Conservation (phyloP, 2,888 invertebrate species). For the Amphipoea oculea region DNA sequence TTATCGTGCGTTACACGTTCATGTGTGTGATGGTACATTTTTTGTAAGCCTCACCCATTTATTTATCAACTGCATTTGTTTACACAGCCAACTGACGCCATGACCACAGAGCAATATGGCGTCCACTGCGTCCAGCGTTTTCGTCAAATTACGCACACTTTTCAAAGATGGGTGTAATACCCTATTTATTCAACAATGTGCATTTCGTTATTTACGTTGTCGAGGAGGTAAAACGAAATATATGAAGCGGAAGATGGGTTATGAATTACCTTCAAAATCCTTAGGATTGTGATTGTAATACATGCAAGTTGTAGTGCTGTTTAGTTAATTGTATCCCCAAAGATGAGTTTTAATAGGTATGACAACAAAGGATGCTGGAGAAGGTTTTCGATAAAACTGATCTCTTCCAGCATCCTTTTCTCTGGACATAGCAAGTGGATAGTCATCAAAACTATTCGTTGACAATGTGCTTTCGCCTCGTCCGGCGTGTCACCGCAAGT, state of each 20-base stretch:
- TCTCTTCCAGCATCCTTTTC: background rate
- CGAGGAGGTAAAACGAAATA: background rate
- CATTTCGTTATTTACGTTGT: background rate
- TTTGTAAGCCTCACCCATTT: too few relatives aligned
- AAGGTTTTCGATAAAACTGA: background rate
- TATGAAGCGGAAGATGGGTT: background rate
- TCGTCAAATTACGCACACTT: too few relatives aligned
- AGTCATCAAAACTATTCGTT: background rate
- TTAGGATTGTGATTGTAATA: background rate
- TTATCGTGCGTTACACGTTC: too few relatives aligned
- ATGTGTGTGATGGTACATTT: too few relatives aligned
- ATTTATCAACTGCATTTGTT: too few relatives aligned
- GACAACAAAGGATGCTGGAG: background rate
- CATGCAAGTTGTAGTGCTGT: background rate
- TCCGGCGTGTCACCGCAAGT: background rate
- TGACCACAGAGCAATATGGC: too few relatives aligned
- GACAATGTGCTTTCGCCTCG: background rate
- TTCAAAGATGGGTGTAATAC: too few relatives aligned
- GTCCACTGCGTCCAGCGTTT: too few relatives aligned
- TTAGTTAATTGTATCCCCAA: background rate
- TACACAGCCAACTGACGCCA: too few relatives aligned
- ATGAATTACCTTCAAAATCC: background rate
- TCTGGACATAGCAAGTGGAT: background rate
- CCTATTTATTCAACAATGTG: background rate
- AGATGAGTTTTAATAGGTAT: background rate